Evolutionary conservation across 1,140 invertebrate species (phyloP).

Genomic region (Lithobius niger): DNA sequence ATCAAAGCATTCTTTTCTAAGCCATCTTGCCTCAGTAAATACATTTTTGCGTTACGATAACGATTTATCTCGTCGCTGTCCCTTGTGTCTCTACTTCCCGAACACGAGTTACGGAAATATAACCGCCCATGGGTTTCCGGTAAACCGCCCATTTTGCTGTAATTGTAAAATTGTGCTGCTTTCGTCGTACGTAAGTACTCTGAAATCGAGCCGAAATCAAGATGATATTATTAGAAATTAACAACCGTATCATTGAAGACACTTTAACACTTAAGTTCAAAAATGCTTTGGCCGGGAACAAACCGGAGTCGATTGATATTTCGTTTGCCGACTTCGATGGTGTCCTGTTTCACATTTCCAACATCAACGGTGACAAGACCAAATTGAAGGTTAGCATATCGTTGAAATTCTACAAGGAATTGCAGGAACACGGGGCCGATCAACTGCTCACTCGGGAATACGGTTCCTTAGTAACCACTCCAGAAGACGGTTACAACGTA

Average conservation of each 20-base stretch:
- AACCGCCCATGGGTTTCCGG: no score
- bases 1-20: no score
- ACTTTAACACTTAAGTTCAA: slow-evolving; percentile 86
- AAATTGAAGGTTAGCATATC: slow-evolving; percentile 97
- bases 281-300: slow-evolving; percentile 85
- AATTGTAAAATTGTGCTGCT: no score
- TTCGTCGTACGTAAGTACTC: no score
- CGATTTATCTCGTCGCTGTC: no score
- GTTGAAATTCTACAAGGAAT: slow-evolving; percentile 96
- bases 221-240: slow-evolving; percentile 98
- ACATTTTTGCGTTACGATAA: no score
- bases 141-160: no score
- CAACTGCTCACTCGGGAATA: slow-evolving; percentile 80
- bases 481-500: slow-evolving; percentile 93
- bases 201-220: slow-evolving; percentile 1
- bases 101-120: no score
- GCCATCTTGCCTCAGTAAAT: no score
- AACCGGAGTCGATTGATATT: neutral
- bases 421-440: slow-evolving; percentile 95
- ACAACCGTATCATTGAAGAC: slow-evolving; percentile 95
- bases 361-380: slow-evolving; percentile 86
- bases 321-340: slow-evolving; percentile 91
- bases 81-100: no score
- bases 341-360: slow-evolving; percentile 95
- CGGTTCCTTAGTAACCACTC: slow-evolving; percentile 57